Base-by-base conservation (phyloP, 2,113 vertebrate species). In the Chunga burmeisteri region DNA sequence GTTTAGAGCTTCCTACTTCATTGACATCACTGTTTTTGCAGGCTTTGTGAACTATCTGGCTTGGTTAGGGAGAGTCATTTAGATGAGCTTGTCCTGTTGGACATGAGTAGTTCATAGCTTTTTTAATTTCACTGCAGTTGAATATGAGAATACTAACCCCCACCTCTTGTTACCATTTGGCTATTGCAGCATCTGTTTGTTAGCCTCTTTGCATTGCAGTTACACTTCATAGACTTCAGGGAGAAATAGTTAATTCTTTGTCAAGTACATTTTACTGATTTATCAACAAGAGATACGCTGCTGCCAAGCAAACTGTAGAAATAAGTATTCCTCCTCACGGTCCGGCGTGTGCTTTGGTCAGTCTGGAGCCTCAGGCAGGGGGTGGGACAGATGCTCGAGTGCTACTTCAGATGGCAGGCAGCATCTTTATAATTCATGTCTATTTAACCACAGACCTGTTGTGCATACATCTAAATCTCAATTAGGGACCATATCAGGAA, bases 161-260 rank as follows among this genome's bases (percentile, higher is more conserved):
- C 22, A 32, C 19, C 18, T 25, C 30, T 94, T 72, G 78, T 74
- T 92, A 42, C 87, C 30, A 58, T 92, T 96, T 82, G 75, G 62
- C 91, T 96, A 72, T 61, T 88, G 29, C 42, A 13, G 27, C 82
- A 71, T 97, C 32, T 56, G 13, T 72, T 94, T 90, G 62, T 83
- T 87, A 63, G 44, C 73, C 67, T 94, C 78, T 95, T 88, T 94
- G 61, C 25, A 9, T 93, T 97, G 77, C 71, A 75, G 65, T 91
- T 97, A 68, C 49, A 58, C 84, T 92, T 92, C 36, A 4, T 56
- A 92, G 94, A 82, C 17, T 4, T 85, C 65, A 75, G 84, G 90
- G 92, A 95, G 71, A 96, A 97, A 91, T 81, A 96, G 90, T 94
- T 86, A 90, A 97, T 95, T 97, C 74, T 94, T 95, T 92, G 55